Conservation (phyloP, 1,140 invertebrate species). For the Megalopta genalis region DNA sequence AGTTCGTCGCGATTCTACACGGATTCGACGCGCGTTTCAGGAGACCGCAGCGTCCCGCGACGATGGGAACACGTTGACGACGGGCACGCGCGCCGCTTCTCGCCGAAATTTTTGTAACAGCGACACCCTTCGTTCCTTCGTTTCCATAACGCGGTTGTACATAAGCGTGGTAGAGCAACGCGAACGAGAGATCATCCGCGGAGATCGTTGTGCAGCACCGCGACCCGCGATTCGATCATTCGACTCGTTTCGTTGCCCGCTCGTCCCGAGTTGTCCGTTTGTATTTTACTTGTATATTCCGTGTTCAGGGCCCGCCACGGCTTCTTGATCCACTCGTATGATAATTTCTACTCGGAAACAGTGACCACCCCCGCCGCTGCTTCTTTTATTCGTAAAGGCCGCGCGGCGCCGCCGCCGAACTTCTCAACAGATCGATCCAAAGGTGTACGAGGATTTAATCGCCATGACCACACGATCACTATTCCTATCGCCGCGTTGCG, state of each 20-base stretch:
- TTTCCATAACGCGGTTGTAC: slow-evolving; percentile 16
- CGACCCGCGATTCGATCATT: background rate
- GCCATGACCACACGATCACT: slow-evolving; percentile 6
- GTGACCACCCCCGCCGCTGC: slow-evolving; percentile 8
- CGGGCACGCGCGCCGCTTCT: no score
- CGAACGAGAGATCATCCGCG: slow-evolving; percentile 4
- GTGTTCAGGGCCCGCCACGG: slow-evolving; percentile 23
- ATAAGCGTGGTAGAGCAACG: slow-evolving; percentile 19
- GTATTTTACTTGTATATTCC: slow-evolving; percentile 16
- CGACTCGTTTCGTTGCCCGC: background rate
- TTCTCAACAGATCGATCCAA: slow-evolving; percentile 24
- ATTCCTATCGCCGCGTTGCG: background rate
- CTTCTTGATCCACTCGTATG: slow-evolving; percentile 27
- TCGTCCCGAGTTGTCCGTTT: slow-evolving; percentile 9
- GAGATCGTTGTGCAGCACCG: slow-evolving; percentile 42
- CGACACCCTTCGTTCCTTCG: background rate
- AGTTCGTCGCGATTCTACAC: no score
- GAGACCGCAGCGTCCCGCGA: no score
- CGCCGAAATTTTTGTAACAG: background rate
- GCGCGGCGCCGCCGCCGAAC: background rate
- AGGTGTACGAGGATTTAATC: slow-evolving; percentile 24
- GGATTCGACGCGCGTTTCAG: no score
- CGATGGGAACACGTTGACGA: no score
- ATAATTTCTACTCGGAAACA: slow-evolving; percentile 60
- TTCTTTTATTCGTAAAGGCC: slow-evolving; percentile 14